phyloP scores from a whole-genome alignment of 2,113 vertebrate species.

The Fulica atra region DNA sequence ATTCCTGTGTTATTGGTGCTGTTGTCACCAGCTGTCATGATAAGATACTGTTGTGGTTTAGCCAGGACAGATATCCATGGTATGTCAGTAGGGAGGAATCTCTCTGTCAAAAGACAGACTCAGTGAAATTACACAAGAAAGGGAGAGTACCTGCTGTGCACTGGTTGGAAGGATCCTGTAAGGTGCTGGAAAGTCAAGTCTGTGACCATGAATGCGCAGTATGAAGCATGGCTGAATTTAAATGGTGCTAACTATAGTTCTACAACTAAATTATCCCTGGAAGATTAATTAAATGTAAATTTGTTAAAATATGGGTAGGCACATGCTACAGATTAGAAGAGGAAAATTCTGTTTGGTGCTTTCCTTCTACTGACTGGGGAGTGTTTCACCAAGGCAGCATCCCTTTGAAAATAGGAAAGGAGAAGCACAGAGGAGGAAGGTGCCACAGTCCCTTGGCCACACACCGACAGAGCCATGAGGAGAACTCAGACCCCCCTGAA shows the following conservation, averaged over 20 bases:
- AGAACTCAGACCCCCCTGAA: not conserved
- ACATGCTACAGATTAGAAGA: not conserved
- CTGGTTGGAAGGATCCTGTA: not conserved
- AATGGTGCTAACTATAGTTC: not conserved
- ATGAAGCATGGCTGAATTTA: not conserved
- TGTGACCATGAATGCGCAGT: not conserved
- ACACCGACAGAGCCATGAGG: not conserved
- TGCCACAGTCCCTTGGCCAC: not conserved
- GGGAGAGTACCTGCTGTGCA: not conserved
- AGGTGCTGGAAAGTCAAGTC: fast-evolving
- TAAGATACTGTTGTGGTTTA: not conserved
- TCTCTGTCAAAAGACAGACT: not conserved
- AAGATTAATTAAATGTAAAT: not conserved
- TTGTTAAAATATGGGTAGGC: not conserved
- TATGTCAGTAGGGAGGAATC: not conserved
- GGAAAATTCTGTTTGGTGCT: not conserved
- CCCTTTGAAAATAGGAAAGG: not conserved
- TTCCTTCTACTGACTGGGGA: not conserved
- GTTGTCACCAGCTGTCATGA: not conserved
- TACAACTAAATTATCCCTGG: not conserved
- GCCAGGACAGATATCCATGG: not conserved
- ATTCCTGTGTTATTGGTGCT: not conserved
- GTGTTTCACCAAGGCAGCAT: not conserved
- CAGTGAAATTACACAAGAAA: not conserved
- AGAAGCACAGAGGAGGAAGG: not conserved